Conservation (phyloP, 2,888 invertebrate species). For the Sarcophaga variegata region DNA sequence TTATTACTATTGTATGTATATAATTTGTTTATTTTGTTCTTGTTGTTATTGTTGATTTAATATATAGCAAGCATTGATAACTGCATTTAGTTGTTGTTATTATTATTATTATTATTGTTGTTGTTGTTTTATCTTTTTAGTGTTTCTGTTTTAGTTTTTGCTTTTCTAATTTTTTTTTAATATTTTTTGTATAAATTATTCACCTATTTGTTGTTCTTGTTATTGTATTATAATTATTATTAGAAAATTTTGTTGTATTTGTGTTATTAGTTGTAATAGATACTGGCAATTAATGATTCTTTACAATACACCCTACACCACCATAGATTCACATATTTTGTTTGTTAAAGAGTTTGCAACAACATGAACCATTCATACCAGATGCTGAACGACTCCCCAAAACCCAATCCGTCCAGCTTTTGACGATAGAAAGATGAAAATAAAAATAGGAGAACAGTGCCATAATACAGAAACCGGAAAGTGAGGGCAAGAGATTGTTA, state of each 20-base stretch:
- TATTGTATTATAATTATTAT: conserved; percentile 12
- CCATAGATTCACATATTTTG: no score
- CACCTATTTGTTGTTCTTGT: conserved; percentile 23
- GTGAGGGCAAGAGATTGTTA: no score
- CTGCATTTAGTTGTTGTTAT: conserved; percentile 1
- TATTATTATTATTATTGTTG: conserved; percentile 62
- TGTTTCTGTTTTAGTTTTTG: not conserved
- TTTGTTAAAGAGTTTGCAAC: no score
- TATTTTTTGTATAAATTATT: conserved; percentile 54
- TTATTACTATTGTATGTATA: conserved; percentile 63
- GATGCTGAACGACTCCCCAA: no score
- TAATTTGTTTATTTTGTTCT: not conserved
- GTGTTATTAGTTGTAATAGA: conserved; percentile 26
- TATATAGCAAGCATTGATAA: conserved; percentile 61
- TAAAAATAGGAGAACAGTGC: no score
- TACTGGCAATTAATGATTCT: conserved; percentile 7
- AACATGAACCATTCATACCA: accelerated
- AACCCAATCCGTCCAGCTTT: no score
- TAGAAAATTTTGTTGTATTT: conserved; percentile 10
- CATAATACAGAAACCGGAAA: no score
- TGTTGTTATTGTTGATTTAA: conserved; percentile 38
- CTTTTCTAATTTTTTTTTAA: conserved; percentile 36
- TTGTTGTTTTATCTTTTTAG: conserved; percentile 38
- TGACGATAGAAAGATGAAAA: no score
- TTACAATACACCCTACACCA: not conserved